These are phyloP conservation scores for Osmerus mordax DNA, from an alignment of 2,113 vertebrate genomes.

Conservation along the genomic window DNA sequence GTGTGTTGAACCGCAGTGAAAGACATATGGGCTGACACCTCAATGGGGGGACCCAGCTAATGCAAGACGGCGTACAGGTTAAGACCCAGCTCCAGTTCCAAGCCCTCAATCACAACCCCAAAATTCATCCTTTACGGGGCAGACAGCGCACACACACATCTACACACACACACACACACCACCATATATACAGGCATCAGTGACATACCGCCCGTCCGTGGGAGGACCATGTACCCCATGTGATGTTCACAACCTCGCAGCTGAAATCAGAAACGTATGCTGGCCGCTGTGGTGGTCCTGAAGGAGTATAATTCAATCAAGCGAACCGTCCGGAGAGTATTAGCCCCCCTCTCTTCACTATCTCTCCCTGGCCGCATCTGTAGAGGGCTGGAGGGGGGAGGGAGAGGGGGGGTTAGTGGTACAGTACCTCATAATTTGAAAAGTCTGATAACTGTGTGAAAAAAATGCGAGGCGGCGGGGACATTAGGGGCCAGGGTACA, in stretches of 20 bases:
- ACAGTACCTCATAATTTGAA: conserved; percentile 39
- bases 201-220: conserved; percentile 75
- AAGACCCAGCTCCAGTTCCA: conserved; percentile 41
- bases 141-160: conserved; percentile 6
- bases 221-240: conserved; percentile 82
- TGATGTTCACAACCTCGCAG: conserved; percentile 80
- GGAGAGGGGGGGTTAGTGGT: too few relatives aligned
- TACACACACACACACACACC: background rate
- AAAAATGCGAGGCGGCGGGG: conserved; percentile 60
- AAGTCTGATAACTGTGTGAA: conserved; percentile 75
- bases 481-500: conserved; percentile 60
- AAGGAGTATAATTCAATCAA: conserved; percentile 73
- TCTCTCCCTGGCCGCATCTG: conserved; percentile 54
- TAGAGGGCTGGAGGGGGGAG: background rate
- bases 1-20: conserved; percentile 40
- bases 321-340: conserved; percentile 62
- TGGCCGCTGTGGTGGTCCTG: conserved; percentile 81
- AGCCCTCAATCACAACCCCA: conserved; percentile 58
- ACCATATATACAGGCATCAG: conserved; percentile 65
- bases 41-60: conserved; percentile 39
- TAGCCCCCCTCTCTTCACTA: conserved; percentile 66
- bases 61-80: conserved; percentile 43
- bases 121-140: conserved; percentile 56
- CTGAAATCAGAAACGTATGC: conserved; percentile 89
- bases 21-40: conserved; percentile 62